These are phyloP conservation scores for Bactericera cockerelli DNA, from an alignment of 1,140 invertebrate genomes.

Conservation along the genomic window DNA sequence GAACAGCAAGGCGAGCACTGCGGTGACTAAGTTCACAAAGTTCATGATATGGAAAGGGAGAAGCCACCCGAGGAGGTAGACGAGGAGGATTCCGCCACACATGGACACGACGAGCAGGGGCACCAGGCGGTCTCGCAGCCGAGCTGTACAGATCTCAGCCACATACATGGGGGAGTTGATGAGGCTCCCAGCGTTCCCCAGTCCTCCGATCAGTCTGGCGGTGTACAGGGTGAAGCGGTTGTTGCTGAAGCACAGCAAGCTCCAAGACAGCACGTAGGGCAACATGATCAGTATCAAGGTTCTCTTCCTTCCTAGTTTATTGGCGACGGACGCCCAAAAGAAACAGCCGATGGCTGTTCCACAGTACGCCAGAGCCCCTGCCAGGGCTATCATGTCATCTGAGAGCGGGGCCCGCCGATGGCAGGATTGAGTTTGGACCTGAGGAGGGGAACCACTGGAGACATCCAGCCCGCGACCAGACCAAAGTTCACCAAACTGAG, in stretches of 20 bases:
- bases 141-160: conserved; percentile 66
- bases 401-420: conserved; percentile 29
- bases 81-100: conserved; percentile 60
- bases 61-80: conserved; percentile 50
- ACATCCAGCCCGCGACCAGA: conserved; percentile 34
- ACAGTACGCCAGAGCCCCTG: conserved; percentile 58
- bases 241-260: conserved; percentile 45
- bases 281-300: conserved; percentile 48
- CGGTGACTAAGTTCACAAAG: conserved; percentile 44
- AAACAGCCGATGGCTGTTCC: conserved; percentile 59
- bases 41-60: conserved; percentile 47
- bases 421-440: conserved; percentile 27
- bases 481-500: conserved; percentile 32
- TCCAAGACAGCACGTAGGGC: conserved; percentile 61
- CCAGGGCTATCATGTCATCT: conserved; percentile 38
- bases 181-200: conserved; percentile 56
- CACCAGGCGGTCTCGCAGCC: conserved; percentile 59
- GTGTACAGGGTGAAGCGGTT: conserved; percentile 43
- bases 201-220: conserved; percentile 57
- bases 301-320: conserved; percentile 56
- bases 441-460: conserved; percentile 32
- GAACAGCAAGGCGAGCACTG: conserved; percentile 42
- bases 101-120: conserved; percentile 69
- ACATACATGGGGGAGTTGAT: conserved; percentile 76
- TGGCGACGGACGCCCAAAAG: conserved; percentile 47